A percentile compares a stretch with the other conserved stretches of the same genome.
Evolutionary conservation across 2,797 vertebrate genomes (phyloP).

Genomic region (Cetoscarus ocellatus): DNA sequence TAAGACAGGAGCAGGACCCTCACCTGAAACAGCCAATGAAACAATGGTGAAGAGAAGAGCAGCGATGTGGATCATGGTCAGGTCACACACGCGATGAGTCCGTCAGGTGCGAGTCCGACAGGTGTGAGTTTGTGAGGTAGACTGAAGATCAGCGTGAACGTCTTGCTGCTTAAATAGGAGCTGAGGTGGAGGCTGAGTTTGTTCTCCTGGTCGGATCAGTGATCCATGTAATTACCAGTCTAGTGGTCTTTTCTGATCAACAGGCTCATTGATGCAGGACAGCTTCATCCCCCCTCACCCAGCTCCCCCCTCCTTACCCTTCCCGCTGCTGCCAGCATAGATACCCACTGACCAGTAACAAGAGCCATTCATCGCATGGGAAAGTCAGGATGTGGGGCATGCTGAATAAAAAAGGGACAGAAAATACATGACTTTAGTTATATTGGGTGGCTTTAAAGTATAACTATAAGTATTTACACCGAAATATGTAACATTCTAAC

Average conservation of each 20-base stretch:
- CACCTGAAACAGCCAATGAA: conserved; percentile 58
- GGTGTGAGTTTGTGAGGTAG: conserved; percentile 65
- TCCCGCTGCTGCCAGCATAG: conserved; percentile 47
- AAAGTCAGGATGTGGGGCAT: conserved; percentile 49
- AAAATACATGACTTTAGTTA: conserved; percentile 9
- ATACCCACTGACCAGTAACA: conserved; percentile 71
- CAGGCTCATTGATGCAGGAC: conserved; percentile 78
- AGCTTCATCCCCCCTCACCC: conserved; percentile 23
- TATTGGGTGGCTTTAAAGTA: not conserved
- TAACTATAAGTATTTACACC: not conserved
- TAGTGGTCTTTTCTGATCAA: conserved; percentile 78
- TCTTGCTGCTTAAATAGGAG: conserved; percentile 59
- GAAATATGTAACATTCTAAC: too few relatives aligned
- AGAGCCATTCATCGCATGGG: conserved; percentile 69
- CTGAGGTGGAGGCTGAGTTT: conserved; percentile 52
- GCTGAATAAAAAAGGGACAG: conserved; percentile 27
- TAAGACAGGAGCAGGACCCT: conserved; percentile 3
- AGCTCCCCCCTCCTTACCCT: not conserved
- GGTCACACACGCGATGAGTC: conserved; percentile 5
- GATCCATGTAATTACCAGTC: conserved; percentile 75
- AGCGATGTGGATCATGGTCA: conserved; percentile 56
- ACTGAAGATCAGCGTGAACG: conserved; percentile 24
- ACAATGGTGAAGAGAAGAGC: conserved; percentile 49
- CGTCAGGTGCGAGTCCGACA: conserved; percentile 49
- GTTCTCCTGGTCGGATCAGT: conserved; percentile 60